Evolutionary conservation across 2,113 vertebrate species (phyloP).

Genomic region (Tupaia chinensis): DNA sequence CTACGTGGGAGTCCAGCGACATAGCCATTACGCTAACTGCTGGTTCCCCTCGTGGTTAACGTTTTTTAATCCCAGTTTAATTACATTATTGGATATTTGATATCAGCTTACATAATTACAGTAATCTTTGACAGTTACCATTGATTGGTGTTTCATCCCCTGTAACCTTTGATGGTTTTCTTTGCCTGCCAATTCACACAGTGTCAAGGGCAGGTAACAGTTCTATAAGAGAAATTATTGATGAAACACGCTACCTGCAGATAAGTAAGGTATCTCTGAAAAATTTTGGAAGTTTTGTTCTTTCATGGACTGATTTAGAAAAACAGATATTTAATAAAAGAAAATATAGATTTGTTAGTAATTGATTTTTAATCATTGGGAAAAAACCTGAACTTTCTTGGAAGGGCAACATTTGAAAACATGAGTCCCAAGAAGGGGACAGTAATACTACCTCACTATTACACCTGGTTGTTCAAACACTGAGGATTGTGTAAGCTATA

Average conservation of each 20-base stretch:
- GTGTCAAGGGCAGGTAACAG: constrained; percentile 81
- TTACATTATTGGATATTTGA: constrained; percentile 66
- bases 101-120: constrained; percentile 66
- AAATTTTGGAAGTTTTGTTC: constrained; percentile 72
- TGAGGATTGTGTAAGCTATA: constrained; percentile 70
- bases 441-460: constrained; percentile 94
- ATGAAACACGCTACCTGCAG: constrained; percentile 82
- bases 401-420: constrained; percentile 92
- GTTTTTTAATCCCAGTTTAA: constrained; percentile 66
- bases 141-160: constrained; percentile 88
- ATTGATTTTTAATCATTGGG: constrained; percentile 78
- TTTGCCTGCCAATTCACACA: constrained; percentile 91
- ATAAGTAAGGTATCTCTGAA: constrained; percentile 67
- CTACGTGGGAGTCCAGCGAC: too few relatives aligned
- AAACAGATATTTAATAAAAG: constrained; percentile 63
- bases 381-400: constrained; percentile 87
- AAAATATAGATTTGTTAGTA: constrained; percentile 67
- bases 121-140: constrained; percentile 51
- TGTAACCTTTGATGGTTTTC: constrained; percentile 90
- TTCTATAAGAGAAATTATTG: constrained; percentile 70
- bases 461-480: constrained; percentile 89
- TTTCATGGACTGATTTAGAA: constrained; percentile 74
- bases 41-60: not conserved
- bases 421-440: constrained; percentile 89
- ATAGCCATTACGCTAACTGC: too few relatives aligned